Evolutionary conservation across 2,113 vertebrate species (phyloP), one percentile per base, ranked within the genome.

Genomic region (Sylvilagus bachmani): DNA sequence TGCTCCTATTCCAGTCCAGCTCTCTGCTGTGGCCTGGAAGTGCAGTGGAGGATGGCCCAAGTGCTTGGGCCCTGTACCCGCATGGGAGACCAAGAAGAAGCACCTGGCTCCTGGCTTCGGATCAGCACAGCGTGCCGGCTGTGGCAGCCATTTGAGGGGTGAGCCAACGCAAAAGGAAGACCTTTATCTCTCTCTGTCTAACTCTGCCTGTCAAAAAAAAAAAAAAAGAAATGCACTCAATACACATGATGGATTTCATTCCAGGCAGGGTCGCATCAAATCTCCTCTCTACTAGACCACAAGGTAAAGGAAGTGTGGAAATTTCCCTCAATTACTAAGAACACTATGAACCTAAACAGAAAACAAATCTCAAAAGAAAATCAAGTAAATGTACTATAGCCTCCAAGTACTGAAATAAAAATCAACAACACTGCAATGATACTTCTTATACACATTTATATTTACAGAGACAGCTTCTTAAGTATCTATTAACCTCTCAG

Each of bases 301-400:
- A 83, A 95, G 27, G 89, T 53, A 89, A 89, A 85, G 22, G 29
- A 92, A 95, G 31, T 90, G 19, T 19, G 79, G 27, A 87, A 84
- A 75, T 29, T 29, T 88, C 36, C n/a, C 61, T 36, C 85, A 85
- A 92, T 87, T 80, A 92, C 69, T 80, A 90, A 85, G 24, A 85
- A 85, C 80, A 85, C 44, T 49, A 81, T 61, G 58, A 95, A 90
- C 29, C 24, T 38, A 73, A 61, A 6, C 94, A 36, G 58, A 27
- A 88, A 91, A 78, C 3, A 83, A 85, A 81, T 62, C 74, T 87
- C 67, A 86, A 86, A 89, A 85, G 13, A 90, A 19, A 71, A 71
- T 93, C 67, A 86, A 10, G 55, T 86, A 78, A 91, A 86, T 29
- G 61, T 53, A 93, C 8, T 33, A 6, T 31, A 80, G 49, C 49